phyloP scores from a whole-genome alignment of 2,113 vertebrate species.

The Spea bombifrons region DNA sequence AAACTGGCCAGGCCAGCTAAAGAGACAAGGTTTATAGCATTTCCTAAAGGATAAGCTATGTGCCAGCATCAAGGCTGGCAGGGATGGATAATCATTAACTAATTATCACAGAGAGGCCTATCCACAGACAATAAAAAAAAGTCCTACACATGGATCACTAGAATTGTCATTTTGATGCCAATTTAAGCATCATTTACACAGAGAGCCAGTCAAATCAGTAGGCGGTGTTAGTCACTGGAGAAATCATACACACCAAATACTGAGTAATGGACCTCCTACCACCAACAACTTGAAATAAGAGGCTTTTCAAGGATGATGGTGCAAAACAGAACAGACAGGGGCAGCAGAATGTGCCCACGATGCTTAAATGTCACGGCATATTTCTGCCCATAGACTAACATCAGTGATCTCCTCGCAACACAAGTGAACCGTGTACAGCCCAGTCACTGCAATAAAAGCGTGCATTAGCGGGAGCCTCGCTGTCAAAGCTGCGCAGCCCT shows the following conservation, averaged over 20 bases:
- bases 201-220: neutral
- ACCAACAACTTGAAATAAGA: constrained; percentile 27
- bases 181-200: neutral
- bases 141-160: neutral
- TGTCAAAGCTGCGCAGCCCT: constrained; percentile 22
- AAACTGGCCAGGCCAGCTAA: too few species aligned
- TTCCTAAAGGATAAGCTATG: neutral
- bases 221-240: constrained; percentile 8
- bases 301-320: constrained; percentile 23
- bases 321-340: constrained; percentile 2
- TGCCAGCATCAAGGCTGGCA: neutral
- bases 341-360: neutral
- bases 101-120: neutral
- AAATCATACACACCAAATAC: constrained; percentile 12
- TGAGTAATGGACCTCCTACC: constrained; percentile 3
- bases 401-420: neutral
- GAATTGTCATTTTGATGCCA: neutral
- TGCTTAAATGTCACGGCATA: neutral
- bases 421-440: constrained; percentile 7
- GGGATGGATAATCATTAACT: neutral
- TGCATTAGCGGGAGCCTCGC: neutral
- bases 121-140: neutral
- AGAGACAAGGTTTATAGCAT: neutral
- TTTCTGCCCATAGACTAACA: neutral
- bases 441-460: neutral